Percentiles rank a stretch among this genome's conserved stretches.
Evolutionary conservation across 2,888 invertebrate species (phyloP).

Genomic region (Formica aserva): DNA sequence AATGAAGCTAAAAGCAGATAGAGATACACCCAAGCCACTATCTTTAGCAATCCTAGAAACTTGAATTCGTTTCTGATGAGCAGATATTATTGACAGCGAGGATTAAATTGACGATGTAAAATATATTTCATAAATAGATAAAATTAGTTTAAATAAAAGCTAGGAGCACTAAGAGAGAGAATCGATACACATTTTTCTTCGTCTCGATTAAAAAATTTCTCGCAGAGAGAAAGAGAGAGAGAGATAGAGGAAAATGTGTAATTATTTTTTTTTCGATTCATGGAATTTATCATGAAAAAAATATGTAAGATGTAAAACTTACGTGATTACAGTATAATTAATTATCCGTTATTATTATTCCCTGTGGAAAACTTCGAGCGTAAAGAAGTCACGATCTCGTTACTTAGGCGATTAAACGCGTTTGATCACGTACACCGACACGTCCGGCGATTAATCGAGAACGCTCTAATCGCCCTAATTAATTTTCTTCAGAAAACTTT

Average conservation of each 20-base stretch:
- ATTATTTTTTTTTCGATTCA: not conserved
- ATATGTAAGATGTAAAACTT: not conserved
- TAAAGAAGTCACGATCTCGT: conserved; percentile 34
- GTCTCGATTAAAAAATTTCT: not conserved
- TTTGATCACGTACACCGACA: not conserved
- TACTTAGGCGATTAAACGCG: conserved; percentile 29
- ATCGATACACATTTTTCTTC: not conserved
- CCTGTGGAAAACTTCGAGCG: conserved; percentile 4
- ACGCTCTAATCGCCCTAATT: conserved; percentile 37
- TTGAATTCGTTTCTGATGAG: conserved; percentile 8
- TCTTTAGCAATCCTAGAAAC: not conserved
- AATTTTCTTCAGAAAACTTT: conserved; percentile 25
- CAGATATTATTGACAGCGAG: not conserved
- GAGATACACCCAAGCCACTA: conserved; percentile 5
- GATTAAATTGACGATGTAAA: not conserved
- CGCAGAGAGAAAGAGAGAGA: not conserved
- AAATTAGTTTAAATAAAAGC: not conserved
- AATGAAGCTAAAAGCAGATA: conserved; percentile 21
- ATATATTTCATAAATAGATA: not conserved
- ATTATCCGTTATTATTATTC: not conserved
- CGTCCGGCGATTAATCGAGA: conserved; percentile 27
- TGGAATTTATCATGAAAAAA: not conserved
- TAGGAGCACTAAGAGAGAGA: not conserved
- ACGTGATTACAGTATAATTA: not conserved
- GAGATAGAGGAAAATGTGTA: too few species aligned